Conservation (phyloP, 2,888 invertebrate genomes). For the Drosophila mimica region DNA sequence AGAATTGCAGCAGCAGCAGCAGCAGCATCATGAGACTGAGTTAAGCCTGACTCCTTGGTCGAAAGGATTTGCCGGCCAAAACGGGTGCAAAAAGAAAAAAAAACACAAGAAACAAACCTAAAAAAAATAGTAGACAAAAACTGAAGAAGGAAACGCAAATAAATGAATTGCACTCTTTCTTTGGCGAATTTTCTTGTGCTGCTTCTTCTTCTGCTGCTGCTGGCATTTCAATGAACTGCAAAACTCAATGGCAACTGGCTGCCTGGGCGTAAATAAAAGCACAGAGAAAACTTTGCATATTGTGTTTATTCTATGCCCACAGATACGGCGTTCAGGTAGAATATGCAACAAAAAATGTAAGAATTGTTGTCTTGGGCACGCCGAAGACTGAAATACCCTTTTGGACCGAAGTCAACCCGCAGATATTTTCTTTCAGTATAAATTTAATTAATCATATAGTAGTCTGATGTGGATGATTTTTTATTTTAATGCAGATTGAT, state of each 20-base stretch:
- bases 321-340: slow-evolving; percentile 41
- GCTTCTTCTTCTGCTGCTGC: slow-evolving; percentile 12
- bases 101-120: background rate
- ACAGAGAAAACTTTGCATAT: slow-evolving; percentile 67
- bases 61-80: slow-evolving; percentile 58
- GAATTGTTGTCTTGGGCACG: background rate
- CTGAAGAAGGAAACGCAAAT: slow-evolving; percentile 77
- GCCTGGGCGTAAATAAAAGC: slow-evolving; percentile 39
- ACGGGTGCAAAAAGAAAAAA: slow-evolving; percentile 21
- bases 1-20: slow-evolving; percentile 24
- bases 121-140: slow-evolving; percentile 25
- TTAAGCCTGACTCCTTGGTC: slow-evolving; percentile 50
- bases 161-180: slow-evolving; percentile 82
- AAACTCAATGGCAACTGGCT: slow-evolving; percentile 63
- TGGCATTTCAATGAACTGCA: slow-evolving; percentile 72
- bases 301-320: slow-evolving; percentile 77
- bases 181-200: slow-evolving; percentile 73
- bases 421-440: background rate
- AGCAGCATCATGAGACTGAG: slow-evolving; percentile 12
- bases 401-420: background rate
- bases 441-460: background rate
- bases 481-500: background rate
- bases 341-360: background rate
- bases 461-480: background rate
- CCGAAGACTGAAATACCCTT: background rate